These are phyloP conservation scores for Theonella swinhoei DNA, from an alignment of 37 sponge, comb jelly and placozoan genomes.

Conservation along the genomic window DNA sequence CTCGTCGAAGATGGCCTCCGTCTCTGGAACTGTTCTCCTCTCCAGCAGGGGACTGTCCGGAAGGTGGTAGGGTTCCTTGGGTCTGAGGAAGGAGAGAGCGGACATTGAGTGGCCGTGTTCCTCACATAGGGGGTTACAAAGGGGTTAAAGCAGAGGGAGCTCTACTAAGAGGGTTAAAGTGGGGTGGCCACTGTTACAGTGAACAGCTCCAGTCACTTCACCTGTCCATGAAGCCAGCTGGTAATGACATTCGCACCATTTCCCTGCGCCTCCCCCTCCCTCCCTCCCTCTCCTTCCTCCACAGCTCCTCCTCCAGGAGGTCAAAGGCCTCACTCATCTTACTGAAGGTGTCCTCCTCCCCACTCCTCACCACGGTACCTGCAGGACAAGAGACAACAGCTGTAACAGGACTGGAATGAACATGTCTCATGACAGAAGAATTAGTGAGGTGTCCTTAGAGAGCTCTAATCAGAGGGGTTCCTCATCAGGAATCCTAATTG, in stretches of 20 bases:
- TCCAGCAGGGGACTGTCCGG: neutral
- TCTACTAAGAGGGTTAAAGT: too few species aligned
- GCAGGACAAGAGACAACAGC: neutral
- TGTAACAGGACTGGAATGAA: neutral
- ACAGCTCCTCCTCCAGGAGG: neutral
- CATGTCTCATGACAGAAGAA: neutral
- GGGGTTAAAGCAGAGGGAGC: too few species aligned
- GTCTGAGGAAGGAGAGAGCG: neutral
- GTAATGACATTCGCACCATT: neutral
- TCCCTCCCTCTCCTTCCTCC: neutral
- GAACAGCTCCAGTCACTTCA: too few species aligned
- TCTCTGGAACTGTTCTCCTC: constrained; percentile 17
- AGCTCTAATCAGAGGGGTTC: too few species aligned
- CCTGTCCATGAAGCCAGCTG: neutral
- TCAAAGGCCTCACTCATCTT: constrained; percentile 5
- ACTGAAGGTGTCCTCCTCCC: neutral
- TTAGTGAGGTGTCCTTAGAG: too few species aligned
- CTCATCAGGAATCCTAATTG: too few species aligned
- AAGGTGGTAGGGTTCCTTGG: neutral
- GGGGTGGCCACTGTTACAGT: too few species aligned
- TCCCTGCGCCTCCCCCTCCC: constrained; percentile 11
- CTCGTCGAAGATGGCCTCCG: constrained; percentile 55
- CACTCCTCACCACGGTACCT: neutral
- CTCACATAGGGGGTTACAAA: too few species aligned
- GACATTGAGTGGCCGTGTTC: too few species aligned